Evolutionary conservation across 2,113 vertebrate genomes (phyloP).

Genomic region (Dolichallabes microphthalmus): DNA sequence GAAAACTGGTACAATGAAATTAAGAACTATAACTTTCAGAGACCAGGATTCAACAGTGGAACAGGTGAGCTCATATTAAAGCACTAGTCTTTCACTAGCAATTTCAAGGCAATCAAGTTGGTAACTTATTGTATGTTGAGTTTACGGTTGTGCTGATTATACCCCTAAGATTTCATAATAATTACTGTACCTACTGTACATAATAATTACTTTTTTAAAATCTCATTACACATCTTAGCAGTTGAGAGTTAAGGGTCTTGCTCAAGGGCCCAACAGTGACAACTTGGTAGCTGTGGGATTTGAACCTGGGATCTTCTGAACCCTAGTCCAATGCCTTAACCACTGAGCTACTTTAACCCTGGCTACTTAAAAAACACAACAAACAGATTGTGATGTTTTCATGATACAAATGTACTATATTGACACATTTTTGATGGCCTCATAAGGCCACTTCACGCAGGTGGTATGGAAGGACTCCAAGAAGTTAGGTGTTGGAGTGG

Average conservation of each 20-base stretch:
- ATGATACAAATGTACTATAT: neutral
- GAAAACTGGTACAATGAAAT: conserved; percentile 60
- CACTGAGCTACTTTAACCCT: too few species aligned
- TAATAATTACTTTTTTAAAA: too few species aligned
- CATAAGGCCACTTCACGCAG: conserved; percentile 66
- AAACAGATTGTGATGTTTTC: neutral
- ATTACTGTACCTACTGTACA: too few species aligned
- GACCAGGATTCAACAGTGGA: conserved; percentile 48
- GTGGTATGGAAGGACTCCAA: conserved; percentile 61
- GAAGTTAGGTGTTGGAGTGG: conserved; percentile 58
- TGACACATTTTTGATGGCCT: conserved; percentile 17
- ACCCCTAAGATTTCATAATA: neutral
- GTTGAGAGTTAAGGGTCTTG: too few species aligned
- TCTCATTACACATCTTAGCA: too few species aligned
- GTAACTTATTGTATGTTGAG: neutral
- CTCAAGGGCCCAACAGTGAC: too few species aligned
- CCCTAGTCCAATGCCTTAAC: too few species aligned
- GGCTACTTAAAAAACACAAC: neutral
- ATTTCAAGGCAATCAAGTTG: neutral
- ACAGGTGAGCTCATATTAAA: conserved; percentile 47
- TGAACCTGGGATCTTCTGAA: too few species aligned
- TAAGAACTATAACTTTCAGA: conserved; percentile 56
- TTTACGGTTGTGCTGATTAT: neutral
- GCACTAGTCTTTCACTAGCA: neutral
- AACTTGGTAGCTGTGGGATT: too few species aligned